Evolutionary conservation across 2,113 vertebrate species (phyloP).

Genomic region (Numida meleagris): DNA sequence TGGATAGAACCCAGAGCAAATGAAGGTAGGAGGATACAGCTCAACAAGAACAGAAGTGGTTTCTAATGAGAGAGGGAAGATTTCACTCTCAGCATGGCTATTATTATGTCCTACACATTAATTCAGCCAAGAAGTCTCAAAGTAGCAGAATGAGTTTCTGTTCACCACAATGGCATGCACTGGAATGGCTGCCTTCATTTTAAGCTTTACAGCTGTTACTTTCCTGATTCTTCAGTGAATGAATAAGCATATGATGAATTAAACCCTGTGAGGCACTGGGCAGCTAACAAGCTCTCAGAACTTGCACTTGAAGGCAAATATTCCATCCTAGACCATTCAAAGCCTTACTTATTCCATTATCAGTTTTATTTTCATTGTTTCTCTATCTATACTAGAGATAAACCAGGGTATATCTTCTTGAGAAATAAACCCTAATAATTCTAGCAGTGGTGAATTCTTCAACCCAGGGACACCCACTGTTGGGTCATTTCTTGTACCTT

Average conservation of each 20-base stretch:
- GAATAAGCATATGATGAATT: not conserved
- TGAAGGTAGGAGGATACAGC: constrained; percentile 57
- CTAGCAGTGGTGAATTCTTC: not conserved
- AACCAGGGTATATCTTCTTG: not conserved
- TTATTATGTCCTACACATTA: constrained; percentile 58
- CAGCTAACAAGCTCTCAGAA: not conserved
- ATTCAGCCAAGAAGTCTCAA: constrained; percentile 35
- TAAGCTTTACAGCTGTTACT: not conserved
- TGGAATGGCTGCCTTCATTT: not conserved
- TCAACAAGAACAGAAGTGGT: constrained; percentile 66
- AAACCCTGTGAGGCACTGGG: not conserved
- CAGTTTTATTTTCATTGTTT: not conserved
- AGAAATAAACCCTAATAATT: not conserved
- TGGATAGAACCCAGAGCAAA: constrained; percentile 43
- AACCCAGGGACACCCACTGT: not conserved
- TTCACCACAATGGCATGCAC: not conserved
- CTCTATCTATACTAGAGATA: not conserved
- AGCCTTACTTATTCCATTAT: not conserved
- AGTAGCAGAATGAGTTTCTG: constrained; percentile 13
- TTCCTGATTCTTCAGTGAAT: not conserved
- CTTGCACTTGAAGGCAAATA: not conserved
- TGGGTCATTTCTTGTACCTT: not conserved
- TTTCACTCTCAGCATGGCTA: constrained; percentile 58
- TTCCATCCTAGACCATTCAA: not conserved
- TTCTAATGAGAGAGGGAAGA: constrained; percentile 63